A percentile compares a stretch with the other conserved stretches of the same genome.
These are phyloP conservation scores for Australoheros facetus DNA, from an alignment of 2,797 vertebrate genomes.

Conservation along the genomic window DNA sequence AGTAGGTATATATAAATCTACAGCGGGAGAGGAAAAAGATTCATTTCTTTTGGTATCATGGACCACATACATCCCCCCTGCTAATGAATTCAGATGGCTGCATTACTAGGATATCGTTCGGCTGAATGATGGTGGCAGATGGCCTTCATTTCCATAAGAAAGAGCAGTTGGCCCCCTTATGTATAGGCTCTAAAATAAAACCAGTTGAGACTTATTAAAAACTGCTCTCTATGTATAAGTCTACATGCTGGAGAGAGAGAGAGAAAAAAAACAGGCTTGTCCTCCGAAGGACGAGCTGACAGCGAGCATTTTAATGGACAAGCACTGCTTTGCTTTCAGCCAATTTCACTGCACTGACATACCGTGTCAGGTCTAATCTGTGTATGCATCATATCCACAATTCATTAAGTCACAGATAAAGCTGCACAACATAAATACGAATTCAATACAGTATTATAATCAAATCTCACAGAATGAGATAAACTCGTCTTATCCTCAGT, in stretches of 20 bases:
- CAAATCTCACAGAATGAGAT: conserved; percentile 15
- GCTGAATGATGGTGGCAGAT: conserved; percentile 80
- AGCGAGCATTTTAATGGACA: conserved; percentile 49
- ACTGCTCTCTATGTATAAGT: conserved; percentile 65
- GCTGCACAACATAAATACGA: conserved; percentile 8
- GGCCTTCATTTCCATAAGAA: conserved; percentile 83
- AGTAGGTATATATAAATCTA: conserved; percentile 75
- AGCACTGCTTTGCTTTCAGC: conserved; percentile 48
- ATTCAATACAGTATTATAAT: conserved; percentile 34
- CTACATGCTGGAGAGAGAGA: conserved; percentile 34
- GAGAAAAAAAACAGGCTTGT: conserved; percentile 44
- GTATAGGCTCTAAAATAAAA: conserved; percentile 77
- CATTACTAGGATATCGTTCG: conserved; percentile 78
- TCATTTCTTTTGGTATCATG: conserved; percentile 75
- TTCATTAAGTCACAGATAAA: conserved; percentile 31
- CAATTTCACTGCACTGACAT: conserved; percentile 35
- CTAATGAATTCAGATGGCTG: conserved; percentile 83
- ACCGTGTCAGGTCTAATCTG: conserved; percentile 46
- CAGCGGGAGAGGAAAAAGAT: conserved; percentile 68
- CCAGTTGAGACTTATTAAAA: conserved; percentile 78
- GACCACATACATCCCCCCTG: conserved; percentile 67
- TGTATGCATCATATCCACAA: conserved; percentile 36
- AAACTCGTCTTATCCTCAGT: conserved; percentile 4
- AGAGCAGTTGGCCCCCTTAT: conserved; percentile 79
- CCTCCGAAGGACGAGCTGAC: conserved; percentile 63